phyloP scores from a whole-genome alignment of 1,140 invertebrate genomes.

The Lerema accius region DNA sequence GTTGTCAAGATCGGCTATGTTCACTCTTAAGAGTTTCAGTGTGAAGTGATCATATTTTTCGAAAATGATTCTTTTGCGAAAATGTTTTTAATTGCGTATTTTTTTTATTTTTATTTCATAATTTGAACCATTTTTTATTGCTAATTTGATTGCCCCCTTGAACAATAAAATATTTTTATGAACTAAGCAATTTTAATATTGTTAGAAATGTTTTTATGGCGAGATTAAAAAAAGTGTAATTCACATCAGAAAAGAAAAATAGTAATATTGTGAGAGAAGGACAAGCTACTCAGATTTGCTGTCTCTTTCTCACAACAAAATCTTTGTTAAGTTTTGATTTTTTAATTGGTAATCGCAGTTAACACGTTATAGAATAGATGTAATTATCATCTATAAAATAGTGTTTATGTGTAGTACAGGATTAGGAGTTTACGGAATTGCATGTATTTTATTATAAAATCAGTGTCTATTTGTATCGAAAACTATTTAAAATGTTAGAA shows the following conservation, averaged over 20 bases:
- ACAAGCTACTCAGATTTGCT: not conserved
- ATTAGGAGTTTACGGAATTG: constrained; percentile 29
- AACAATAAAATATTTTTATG: not conserved
- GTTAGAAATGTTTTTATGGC: not conserved
- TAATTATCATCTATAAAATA: constrained; percentile 30
- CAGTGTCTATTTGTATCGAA: constrained; percentile 30
- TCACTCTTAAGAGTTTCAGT: not conserved
- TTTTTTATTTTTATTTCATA: not conserved
- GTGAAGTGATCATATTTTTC: not conserved
- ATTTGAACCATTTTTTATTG: too few relatives aligned
- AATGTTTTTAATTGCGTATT: not conserved
- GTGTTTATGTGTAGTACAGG: constrained; percentile 27
- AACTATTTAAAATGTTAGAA: constrained; percentile 16
- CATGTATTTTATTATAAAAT: constrained; percentile 27
- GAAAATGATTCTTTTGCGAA: too few relatives aligned
- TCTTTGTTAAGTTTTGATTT: not conserved
- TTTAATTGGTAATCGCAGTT: constrained; percentile 15
- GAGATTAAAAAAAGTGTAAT: not conserved
- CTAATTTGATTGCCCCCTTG: not conserved
- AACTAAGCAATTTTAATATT: too few relatives aligned
- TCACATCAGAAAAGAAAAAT: not conserved
- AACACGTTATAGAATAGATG: constrained; percentile 28
- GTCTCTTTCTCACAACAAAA: not conserved
- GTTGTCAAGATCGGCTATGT: not conserved
- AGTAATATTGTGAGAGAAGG: not conserved